Percentiles rank a stretch among this genome's conserved stretches.
Conservation (phyloP, 2,888 invertebrate genomes). For the Aplocera efformata region DNA sequence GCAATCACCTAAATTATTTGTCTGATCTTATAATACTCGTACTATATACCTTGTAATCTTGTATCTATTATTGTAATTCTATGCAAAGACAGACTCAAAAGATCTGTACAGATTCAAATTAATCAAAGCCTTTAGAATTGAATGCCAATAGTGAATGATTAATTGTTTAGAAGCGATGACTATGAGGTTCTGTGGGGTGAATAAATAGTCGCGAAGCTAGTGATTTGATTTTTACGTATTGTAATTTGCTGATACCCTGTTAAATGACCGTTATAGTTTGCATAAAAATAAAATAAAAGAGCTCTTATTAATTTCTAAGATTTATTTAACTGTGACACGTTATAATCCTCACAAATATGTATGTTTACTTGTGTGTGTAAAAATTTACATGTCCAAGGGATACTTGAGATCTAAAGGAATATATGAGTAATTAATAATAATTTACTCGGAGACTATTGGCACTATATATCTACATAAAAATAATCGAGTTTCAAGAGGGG, state of each 20-base stretch:
- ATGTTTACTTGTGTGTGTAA: too few species aligned
- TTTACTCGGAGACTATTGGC: too few species aligned
- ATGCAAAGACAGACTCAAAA: conserved; percentile 21
- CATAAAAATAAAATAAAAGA: too few species aligned
- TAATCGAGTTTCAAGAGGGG: too few species aligned
- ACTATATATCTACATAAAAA: too few species aligned
- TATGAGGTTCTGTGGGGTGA: conserved; percentile 34
- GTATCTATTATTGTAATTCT: conserved; percentile 2
- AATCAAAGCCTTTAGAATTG: conserved; percentile 42
- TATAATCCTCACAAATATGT: too few species aligned
- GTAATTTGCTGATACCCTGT: not conserved
- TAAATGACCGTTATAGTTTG: too few species aligned
- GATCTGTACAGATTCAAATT: conserved; percentile 34
- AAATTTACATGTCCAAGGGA: too few species aligned
- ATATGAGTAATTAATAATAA: too few species aligned
- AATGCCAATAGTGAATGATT: conserved; percentile 47
- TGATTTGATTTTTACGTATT: not conserved
- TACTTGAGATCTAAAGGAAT: too few species aligned
- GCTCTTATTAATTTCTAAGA: too few species aligned
- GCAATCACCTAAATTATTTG: not conserved
- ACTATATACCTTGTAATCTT: not conserved
- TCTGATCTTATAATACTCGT: not conserved
- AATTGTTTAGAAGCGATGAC: conserved; percentile 49
- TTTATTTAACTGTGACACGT: too few species aligned
- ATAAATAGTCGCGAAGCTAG: conserved; percentile 25